A percentile compares a stretch with the other conserved stretches of the same genome.
Conservation (phyloP, 2,113 vertebrate species). For the Geococcyx californianus region DNA sequence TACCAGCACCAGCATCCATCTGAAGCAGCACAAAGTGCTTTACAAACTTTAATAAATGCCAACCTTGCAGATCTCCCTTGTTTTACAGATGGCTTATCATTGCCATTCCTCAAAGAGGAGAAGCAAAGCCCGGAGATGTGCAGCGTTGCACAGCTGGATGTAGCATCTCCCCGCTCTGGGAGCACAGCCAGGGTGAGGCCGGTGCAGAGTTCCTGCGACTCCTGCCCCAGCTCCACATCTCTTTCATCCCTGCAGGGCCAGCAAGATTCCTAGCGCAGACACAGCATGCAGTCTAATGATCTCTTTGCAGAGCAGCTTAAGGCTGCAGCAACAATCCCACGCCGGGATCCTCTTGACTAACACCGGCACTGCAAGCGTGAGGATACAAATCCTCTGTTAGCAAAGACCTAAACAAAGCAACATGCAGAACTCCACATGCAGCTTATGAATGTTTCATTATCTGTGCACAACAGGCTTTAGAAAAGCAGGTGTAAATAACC, state of each 20-base stretch:
- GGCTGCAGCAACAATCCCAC: not conserved
- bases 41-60: not conserved
- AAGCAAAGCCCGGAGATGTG: not conserved
- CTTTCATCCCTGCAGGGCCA: not conserved
- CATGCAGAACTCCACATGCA: not conserved
- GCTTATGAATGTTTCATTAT: not conserved
- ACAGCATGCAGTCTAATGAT: rapidly evolving
- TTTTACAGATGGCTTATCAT: not conserved
- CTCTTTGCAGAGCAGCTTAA: not conserved
- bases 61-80: not conserved
- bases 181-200: not conserved
- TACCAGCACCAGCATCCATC: not conserved
- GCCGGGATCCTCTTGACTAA: rapidly evolving
- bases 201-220: not conserved
- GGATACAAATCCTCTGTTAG: rapidly evolving
- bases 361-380: not conserved
- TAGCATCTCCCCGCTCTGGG: rapidly evolving
- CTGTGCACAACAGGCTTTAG: not conserved
- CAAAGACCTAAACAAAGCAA: not conserved
- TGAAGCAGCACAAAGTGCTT: not conserved
- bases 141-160: rapidly evolving
- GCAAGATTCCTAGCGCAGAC: not conserved
- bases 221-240: rapidly evolving
- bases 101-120: not conserved
- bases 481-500: not conserved